Conservation (phyloP, 2,888 invertebrate species). For the Caenorhabditis uteleia region DNA sequence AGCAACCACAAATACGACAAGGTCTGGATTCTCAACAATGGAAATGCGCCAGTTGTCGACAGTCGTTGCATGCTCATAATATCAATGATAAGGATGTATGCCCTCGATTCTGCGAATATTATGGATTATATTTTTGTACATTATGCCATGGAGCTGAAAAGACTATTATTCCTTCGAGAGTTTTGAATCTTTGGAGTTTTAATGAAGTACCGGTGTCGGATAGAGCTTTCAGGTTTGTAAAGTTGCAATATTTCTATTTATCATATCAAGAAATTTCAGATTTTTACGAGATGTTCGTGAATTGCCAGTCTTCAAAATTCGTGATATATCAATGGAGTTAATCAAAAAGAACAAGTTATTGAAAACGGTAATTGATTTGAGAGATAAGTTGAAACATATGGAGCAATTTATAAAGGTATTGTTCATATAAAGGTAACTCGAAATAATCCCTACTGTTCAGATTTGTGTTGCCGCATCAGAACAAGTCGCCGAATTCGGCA, state of each 20-base stretch:
- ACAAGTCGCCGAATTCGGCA: conserved; percentile 36
- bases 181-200: conserved; percentile 73
- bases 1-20: conserved; percentile 14
- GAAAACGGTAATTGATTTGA: conserved; percentile 71
- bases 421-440: background rate
- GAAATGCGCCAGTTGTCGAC: conserved; percentile 35
- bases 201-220: conserved; percentile 82
- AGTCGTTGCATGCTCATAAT: conserved; percentile 10
- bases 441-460: conserved; percentile 5
- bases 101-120: conserved; percentile 79
- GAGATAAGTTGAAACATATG: conserved; percentile 78
- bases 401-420: conserved; percentile 70
- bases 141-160: conserved; percentile 84
- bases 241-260: background rate
- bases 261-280: conserved; percentile 9
- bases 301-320: conserved; percentile 24
- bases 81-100: conserved; percentile 15
- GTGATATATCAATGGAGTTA: conserved; percentile 19
- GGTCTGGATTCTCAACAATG: conserved; percentile 32
- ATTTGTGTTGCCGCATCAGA: conserved; percentile 24
- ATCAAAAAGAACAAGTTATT: conserved; percentile 33
- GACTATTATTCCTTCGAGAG: conserved; percentile 76
- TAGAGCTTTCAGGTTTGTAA: conserved; percentile 77
- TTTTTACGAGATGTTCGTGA: conserved; percentile 33
- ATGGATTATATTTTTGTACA: conserved; percentile 85